Evolutionary conservation across 1,140 invertebrate genomes (phyloP), one percentile per base, ranked within the genome.

Genomic region (Hypsibius dujardini): DNA sequence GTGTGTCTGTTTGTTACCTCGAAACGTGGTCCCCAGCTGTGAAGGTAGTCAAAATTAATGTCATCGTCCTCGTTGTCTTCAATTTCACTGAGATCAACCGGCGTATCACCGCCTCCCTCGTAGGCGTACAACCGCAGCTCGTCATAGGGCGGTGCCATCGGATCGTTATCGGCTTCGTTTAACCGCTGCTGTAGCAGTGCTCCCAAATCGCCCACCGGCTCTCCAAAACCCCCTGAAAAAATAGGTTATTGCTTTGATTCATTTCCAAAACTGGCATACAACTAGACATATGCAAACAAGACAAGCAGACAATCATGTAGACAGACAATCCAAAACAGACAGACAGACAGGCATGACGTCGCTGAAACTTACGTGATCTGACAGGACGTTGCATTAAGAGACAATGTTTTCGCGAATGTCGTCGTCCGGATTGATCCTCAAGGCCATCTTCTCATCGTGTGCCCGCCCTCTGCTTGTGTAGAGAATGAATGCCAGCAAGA

Each of bases 321-420:
- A 72, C 46, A 50, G 59, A 59, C 47, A 42, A 42, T 42, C 46
- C 69, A 15, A 73, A 28, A 28, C 28, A 28, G 28, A 28, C 28
- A 28, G 28, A 28, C 28, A 28, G 28, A 28, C 28, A 28, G 28
- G 28, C 28, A 28, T 28, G 28, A 28, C 28, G 28, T 28, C 28
- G 28, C 28, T 28, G 28, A 28, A 28, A 69, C 28, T 72, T 72
- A 1, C 70, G 46, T 15, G 47, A 56, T n/a, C 62, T 70, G 47
- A 42, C 69, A 28, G 50, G 50, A 56, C 7, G 7, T n/a, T 56
- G 50, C 50, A 28, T 28, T 28, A 97, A 79, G 94, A 94, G 76
- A 97, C 95, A 72, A 97, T 96, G 80, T 97, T 98, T 80, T 98
- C 95, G 75, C 94, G 84, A 42, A 97, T 92, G 78, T 97, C 95